A percentile compares a stretch with the other conserved stretches of the same genome.
phyloP scores from a whole-genome alignment of 1,140 invertebrate species.

The Lasaia peninsularis region DNA sequence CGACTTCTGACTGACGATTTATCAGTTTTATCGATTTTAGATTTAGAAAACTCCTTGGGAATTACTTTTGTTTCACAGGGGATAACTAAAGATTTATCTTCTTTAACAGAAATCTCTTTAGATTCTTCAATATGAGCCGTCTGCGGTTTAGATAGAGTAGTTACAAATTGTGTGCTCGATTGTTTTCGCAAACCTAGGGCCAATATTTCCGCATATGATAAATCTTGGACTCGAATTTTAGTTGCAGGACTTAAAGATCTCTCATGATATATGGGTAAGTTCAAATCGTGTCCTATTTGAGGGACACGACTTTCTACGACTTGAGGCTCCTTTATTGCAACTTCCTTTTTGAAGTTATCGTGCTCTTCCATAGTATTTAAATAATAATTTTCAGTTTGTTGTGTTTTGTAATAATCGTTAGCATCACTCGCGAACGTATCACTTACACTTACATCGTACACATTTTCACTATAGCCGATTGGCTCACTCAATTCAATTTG shows the following conservation, averaged over 20 bases:
- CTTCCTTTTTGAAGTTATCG: not conserved
- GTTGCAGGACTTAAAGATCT: slow-evolving; percentile 39
- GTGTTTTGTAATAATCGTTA: slow-evolving; percentile 24
- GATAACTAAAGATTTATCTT: slow-evolving; percentile 39
- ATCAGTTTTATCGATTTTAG: slow-evolving; percentile 48
- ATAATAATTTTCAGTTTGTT: slow-evolving; percentile 11
- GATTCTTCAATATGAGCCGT: slow-evolving; percentile 59
- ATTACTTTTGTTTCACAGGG: slow-evolving; percentile 38
- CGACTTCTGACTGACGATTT: slow-evolving; percentile 50
- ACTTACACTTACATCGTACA: slow-evolving; percentile 38
- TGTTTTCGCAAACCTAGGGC: slow-evolving; percentile 80
- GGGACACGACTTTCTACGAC: not conserved
- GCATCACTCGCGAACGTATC: slow-evolving; percentile 27
- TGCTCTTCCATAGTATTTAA: not conserved
- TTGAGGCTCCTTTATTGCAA: not conserved
- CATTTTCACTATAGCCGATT: slow-evolving; percentile 34
- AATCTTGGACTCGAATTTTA: slow-evolving; percentile 55
- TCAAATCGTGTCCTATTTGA: slow-evolving; percentile 26
- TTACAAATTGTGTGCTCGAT: slow-evolving; percentile 40
- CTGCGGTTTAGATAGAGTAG: slow-evolving; percentile 53
- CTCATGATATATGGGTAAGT: slow-evolving; percentile 29
- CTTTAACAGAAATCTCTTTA: slow-evolving; percentile 55
- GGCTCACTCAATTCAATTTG: slow-evolving; percentile 30
- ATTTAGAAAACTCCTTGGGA: slow-evolving; percentile 34
- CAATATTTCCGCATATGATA: slow-evolving; percentile 86